Evolutionary conservation across 2,888 invertebrate species (phyloP), one percentile per base, ranked within the genome.

Genomic region (Microplitis deprimator): DNA sequence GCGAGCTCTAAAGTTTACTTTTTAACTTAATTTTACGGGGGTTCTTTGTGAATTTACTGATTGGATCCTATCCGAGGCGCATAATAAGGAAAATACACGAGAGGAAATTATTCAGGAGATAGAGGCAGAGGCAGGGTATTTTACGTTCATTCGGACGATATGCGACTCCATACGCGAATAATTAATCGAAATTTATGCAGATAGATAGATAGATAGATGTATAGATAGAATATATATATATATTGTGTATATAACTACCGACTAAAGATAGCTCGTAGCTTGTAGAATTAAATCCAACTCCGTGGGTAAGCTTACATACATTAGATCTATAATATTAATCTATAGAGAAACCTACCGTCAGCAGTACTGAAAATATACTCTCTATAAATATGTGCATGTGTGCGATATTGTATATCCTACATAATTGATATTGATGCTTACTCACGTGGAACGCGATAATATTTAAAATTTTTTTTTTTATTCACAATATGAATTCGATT

Each of bases 131-230:
- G 59, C 79, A 68, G 73, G 80, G 78, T 81, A 79, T 79, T 81
- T 80, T 78, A 29, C 29, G 29, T 29, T 29, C 29, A 29, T 29
- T 29, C 69, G 79, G 78, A 76, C 80, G 79, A 78, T 29, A 29
- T 74, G 77, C 71, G 78, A 78, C 60, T 81, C 76, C 74, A 77
- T 59, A 69, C 76, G 59, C 80, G 82, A 85, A 87, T 87, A 83
- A 86, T 86, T 85, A 83, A 86, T 86, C 80, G 80, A 80, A 82
- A 84, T 83, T 85, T 82, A 86, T 85, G 85, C 77, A 85, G 84
- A 85, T 85, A 86, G 85, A 80, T 40, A 69, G 50, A n/a, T 29
- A 29, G 60, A 38, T 38, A 60, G 38, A 59, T 50, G 8, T 50
- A 50, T 50, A 50, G 50, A 50, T 50, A 50, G 50, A 50, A 5